phyloP scores from a whole-genome alignment of 53 echinoderm and acorn worm species.

The Antedon mediterranea region DNA sequence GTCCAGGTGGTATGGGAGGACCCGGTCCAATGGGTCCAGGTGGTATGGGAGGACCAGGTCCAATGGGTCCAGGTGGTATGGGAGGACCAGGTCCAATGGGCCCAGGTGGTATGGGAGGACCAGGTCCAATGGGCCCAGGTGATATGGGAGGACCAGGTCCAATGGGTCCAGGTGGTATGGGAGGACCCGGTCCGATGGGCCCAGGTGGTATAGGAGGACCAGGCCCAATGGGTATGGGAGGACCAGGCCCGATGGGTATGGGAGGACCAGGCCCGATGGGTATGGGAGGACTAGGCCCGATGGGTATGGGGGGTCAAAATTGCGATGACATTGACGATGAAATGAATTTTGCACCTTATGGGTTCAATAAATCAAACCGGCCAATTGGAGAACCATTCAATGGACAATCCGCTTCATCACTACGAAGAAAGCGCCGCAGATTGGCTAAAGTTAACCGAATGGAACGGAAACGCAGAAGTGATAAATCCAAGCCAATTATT shows the following conservation, averaged over 20 bases:
- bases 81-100: not conserved
- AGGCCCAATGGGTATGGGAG: slow-evolving; percentile 10
- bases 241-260: slow-evolving; percentile 11
- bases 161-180: slow-evolving; percentile 3
- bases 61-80: not conserved
- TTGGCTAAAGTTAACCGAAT: not conserved
- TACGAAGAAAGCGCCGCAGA: not conserved
- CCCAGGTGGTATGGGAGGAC: not conserved
- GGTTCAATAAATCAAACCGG: not conserved
- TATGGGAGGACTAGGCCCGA: slow-evolving; percentile 16
- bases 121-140: slow-evolving; percentile 19
- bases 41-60: not conserved
- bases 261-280: slow-evolving; percentile 8
- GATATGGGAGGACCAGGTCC: slow-evolving; percentile 12
- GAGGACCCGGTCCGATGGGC: not conserved
- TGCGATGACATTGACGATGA: no score
- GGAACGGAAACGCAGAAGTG: no score
- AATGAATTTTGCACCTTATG: slow-evolving; percentile 8
- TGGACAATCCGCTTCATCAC: not conserved
- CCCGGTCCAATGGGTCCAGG: slow-evolving; percentile 1
- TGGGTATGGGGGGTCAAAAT: slow-evolving; percentile 15
- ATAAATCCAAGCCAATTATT: no score
- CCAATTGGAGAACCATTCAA: not conserved
- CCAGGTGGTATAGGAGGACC: not conserved
- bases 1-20: not conserved